These are phyloP conservation scores for Procambarus clarkii DNA, from an alignment of 1,140 invertebrate species.

Conservation along the genomic window DNA sequence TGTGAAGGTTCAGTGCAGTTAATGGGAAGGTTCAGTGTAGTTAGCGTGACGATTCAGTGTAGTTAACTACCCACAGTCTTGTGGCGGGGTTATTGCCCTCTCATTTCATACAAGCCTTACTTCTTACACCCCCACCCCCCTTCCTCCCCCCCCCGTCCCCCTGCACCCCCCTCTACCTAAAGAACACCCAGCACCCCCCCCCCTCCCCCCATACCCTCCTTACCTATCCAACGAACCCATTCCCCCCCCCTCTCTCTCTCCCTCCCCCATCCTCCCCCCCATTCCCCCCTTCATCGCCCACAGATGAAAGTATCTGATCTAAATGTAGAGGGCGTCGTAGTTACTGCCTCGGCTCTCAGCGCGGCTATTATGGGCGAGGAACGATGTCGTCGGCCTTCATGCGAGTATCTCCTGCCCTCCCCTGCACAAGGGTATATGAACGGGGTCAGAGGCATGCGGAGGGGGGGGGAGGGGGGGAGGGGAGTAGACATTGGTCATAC, in stretches of 20 bases:
- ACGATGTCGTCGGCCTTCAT: not conserved
- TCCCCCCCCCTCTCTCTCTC: no score
- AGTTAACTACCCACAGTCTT: no score
- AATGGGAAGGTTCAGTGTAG: not conserved
- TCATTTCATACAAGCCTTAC: not conserved
- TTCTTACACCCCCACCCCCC: not conserved
- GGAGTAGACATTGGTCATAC: not conserved
- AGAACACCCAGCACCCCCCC: no score
- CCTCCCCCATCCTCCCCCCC: no score
- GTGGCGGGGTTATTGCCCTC: conserved; percentile 24
- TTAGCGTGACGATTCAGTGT: not conserved
- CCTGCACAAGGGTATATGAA: not conserved
- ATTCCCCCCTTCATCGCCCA: not conserved
- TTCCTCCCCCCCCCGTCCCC: not conserved
- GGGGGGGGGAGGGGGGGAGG: not conserved
- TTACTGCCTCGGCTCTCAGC: not conserved
- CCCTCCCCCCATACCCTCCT: no score
- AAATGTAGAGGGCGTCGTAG: conserved; percentile 16
- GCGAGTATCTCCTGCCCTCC: not conserved
- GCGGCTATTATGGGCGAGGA: not conserved
- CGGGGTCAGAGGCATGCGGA: conserved; percentile 5
- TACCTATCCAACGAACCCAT: no score
- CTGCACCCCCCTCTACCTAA: not conserved
- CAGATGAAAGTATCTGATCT: conserved; percentile 43
- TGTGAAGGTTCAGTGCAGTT: no score